Percentiles rank a stretch among this genome's conserved stretches.
phyloP scores from a whole-genome alignment of 2,113 vertebrate genomes.

The Columba janthina region DNA sequence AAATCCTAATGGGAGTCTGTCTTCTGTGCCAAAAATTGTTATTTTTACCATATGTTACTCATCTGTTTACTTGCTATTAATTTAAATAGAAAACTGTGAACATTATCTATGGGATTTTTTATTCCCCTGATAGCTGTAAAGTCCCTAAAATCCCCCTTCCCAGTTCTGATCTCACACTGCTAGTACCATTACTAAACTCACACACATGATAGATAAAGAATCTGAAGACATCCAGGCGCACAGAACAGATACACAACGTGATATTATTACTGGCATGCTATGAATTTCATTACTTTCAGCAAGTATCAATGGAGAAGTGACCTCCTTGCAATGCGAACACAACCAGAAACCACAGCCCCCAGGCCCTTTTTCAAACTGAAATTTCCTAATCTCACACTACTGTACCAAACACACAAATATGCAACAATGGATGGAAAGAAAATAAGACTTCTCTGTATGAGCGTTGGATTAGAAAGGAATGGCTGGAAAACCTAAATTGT shows the following conservation, averaged over 20 bases:
- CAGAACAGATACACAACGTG: neutral
- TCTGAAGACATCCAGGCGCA: slow-evolving; percentile 12
- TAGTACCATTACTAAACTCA: neutral
- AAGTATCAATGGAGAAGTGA: neutral
- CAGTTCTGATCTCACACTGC: neutral
- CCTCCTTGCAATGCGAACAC: slow-evolving; percentile 30
- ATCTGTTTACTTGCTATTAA: neutral
- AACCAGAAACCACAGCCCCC: slow-evolving; percentile 18
- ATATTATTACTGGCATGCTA: neutral
- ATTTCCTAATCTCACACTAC: slow-evolving; percentile 42
- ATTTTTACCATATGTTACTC: neutral
- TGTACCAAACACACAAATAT: slow-evolving; percentile 40
- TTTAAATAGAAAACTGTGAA: slow-evolving; percentile 35
- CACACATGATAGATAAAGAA: neutral
- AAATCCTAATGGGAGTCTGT: neutral
- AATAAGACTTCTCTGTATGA: neutral
- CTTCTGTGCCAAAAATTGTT: neutral
- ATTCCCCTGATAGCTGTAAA: neutral
- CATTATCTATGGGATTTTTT: neutral
- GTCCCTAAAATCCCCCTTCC: slow-evolving; percentile 5
- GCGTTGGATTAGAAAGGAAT: slow-evolving; percentile 4
- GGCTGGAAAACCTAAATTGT: slow-evolving; percentile 57
- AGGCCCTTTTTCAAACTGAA: neutral
- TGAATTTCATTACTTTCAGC: slow-evolving; percentile 2
- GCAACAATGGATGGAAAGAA: slow-evolving; percentile 65